Percentiles rank a stretch among this genome's conserved stretches.
phyloP scores from a whole-genome alignment of 2,797 vertebrate species.

The Todus mexicanus region DNA sequence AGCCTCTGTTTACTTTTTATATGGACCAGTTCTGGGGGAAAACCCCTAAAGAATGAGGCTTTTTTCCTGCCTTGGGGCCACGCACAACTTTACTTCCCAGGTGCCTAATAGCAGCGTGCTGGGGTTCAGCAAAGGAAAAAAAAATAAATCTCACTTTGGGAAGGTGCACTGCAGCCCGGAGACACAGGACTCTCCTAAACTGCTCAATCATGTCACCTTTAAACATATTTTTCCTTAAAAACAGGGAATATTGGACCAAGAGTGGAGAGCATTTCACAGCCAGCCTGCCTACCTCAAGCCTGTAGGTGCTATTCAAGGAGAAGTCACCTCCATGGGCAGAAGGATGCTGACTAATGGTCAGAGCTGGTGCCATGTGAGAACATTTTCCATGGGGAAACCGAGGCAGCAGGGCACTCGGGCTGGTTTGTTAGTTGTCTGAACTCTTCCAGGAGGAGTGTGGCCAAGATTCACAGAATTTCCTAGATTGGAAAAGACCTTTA shows the following conservation, averaged over 20 bases:
- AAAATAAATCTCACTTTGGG: not conserved
- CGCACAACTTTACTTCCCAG: not conserved
- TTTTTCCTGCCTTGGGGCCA: not conserved
- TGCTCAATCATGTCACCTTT: not conserved
- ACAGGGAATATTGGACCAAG: not conserved
- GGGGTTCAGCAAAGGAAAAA: not conserved
- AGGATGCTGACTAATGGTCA: not conserved
- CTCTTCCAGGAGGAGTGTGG: not conserved
- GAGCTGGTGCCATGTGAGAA: not conserved
- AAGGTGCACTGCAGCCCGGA: not conserved
- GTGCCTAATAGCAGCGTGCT: rapidly evolving
- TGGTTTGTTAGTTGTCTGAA: not conserved
- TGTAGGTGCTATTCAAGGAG: not conserved
- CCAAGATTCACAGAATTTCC: too few relatives aligned
- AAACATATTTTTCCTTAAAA: not conserved
- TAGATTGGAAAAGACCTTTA: too few relatives aligned
- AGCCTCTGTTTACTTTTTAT: not conserved
- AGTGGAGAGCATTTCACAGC: not conserved
- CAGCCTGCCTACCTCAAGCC: not conserved
- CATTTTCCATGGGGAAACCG: not conserved
- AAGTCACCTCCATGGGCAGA: not conserved
- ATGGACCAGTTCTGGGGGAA: not conserved
- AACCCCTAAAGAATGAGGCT: not conserved
- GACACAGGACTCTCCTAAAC: not conserved
- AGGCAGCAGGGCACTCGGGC: not conserved